Evolutionary conservation across 1,140 invertebrate genomes (phyloP).

Genomic region (Maniola jurtina): DNA sequence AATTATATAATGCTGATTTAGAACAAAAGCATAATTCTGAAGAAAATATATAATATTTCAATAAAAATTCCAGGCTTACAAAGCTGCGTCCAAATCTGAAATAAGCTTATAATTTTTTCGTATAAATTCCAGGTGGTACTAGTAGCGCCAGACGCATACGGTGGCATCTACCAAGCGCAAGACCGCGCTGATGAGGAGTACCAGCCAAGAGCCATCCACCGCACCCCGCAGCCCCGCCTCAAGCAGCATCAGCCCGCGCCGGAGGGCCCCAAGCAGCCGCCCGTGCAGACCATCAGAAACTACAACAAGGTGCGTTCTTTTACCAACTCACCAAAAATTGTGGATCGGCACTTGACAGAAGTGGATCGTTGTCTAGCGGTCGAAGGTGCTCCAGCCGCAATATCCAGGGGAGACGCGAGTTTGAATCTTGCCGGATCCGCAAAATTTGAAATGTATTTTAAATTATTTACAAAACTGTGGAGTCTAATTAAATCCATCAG

Average conservation of each 20-base stretch:
- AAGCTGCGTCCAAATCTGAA: background rate
- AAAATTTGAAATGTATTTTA: too few species aligned
- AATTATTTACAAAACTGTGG: too few species aligned
- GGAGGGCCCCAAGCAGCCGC: slow-evolving; percentile 82
- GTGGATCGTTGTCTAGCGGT: too few species aligned
- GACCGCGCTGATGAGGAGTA: slow-evolving; percentile 65
- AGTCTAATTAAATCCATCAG: too few species aligned
- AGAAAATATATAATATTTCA: too few species aligned
- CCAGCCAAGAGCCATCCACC: slow-evolving; percentile 50
- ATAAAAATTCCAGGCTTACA: too few species aligned
- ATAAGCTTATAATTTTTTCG: slow-evolving; percentile 25
- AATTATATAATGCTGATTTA: too few species aligned
- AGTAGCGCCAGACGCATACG: slow-evolving; percentile 61
- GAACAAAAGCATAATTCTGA: too few species aligned
- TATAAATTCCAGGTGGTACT: slow-evolving; percentile 57
- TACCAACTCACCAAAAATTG: background rate
- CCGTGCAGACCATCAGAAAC: slow-evolving; percentile 88
- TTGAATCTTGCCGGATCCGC: too few species aligned
- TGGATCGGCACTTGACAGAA: too few species aligned
- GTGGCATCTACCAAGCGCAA: slow-evolving; percentile 62
- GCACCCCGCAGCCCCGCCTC: slow-evolving; percentile 38
- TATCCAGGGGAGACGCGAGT: too few species aligned
- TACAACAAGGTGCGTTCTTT: slow-evolving; percentile 71
- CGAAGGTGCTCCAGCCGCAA: too few species aligned
- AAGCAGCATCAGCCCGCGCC: slow-evolving; percentile 70